Evolutionary conservation across 2,888 invertebrate genomes (phyloP), one percentile per base, ranked within the genome.

Genomic region (Syritta pipiens): DNA sequence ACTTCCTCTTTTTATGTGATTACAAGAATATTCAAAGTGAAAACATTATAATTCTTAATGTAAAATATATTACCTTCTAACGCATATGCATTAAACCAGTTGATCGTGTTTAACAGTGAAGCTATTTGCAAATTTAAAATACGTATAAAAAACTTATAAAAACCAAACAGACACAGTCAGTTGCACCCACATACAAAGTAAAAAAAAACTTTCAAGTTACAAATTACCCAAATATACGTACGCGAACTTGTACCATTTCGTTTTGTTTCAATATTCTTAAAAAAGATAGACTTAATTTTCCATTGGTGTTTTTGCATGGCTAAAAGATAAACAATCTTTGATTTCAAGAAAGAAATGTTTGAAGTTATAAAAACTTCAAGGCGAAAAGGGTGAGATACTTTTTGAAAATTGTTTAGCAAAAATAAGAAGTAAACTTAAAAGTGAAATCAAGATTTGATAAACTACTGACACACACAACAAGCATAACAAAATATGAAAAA

Each of bases 1-100:
- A 79, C 81, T 82, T 82, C 82, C 75, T 81, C 67, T 76, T 63
- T 72, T 75, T 63, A 82, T 82, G 82, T 82, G 82, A 82, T 82
- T 82, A 71, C 57, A 71, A 65, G 44, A 59, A 74, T 22, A 46
- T 10, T 37, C 26, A 35, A 22, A 17, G 28, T 67, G 22, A 37
- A 59, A 67, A 46, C 51, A 57, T 60, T 49, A 57, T 67, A 79
- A 74, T 68, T 62, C 74, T 79, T 57, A 67, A 79, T 79, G 74
- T 79, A 79, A 68, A 79, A 57, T 49, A 77, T 71, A 63, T 24
- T 77, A 72, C 67, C 67, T 79, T 79, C 40, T 67, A 67, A 62
- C 74, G 72, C 77, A 79, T 72, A 72, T 67, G 72, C 77, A 79
- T 79, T 67, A 30, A 67, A 68, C 60, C 74, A 67, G 74, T 79